Base-by-base conservation (phyloP, 1,140 invertebrate species). In the Zaprionus capensis region DNA sequence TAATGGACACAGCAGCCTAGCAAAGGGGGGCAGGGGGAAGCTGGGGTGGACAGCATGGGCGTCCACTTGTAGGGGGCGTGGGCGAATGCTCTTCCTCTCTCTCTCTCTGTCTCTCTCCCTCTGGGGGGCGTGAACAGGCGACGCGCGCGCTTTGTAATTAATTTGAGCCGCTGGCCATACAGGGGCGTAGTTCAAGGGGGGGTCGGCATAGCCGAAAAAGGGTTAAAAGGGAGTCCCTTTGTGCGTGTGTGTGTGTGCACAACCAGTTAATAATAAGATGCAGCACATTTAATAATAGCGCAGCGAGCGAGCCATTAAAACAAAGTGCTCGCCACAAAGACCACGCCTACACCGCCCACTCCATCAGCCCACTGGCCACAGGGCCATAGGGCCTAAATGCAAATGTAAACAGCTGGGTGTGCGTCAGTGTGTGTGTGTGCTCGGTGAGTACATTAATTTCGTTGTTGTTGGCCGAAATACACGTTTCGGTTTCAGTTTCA, bases 261-360 rank as follows among this genome's bases (percentile, higher is more conserved):
- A 41, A 26, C 24, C 68, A 71, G 70, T 78, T 87, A 90, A 87
- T 87, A 90, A 87, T 83, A 67, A 84, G 85, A 88, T 84, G 85
- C 81, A 74, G 78, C 59, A 81, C 81, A 87, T 84, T 87, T 87
- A 87, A 87, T 87, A 76, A 87, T 80, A 88, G 84, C 80, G 71
- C 67, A 74, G 73, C 73, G 68, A 76, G 83, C 71, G 65, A 67
- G 15, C 81, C 77, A 87, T 87, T 87, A 87, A 88, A 81, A 68
- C 81, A 88, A 87, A 87, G 84, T 87, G 83, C 58, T 87, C 74
- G 80, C 80, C 84, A 75, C 76, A 67, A 56, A 51, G 36, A 73
- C 57, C 84, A 83, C 84, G 83, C 81, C 83, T 53, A 22, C 36
- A 2, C 9, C 14, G 17, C 49, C 36, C 24, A 12, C 11, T 36